These are phyloP conservation scores for Pogoniulus pusillus DNA, from an alignment of 2,797 vertebrate genomes.

Conservation along the genomic window DNA sequence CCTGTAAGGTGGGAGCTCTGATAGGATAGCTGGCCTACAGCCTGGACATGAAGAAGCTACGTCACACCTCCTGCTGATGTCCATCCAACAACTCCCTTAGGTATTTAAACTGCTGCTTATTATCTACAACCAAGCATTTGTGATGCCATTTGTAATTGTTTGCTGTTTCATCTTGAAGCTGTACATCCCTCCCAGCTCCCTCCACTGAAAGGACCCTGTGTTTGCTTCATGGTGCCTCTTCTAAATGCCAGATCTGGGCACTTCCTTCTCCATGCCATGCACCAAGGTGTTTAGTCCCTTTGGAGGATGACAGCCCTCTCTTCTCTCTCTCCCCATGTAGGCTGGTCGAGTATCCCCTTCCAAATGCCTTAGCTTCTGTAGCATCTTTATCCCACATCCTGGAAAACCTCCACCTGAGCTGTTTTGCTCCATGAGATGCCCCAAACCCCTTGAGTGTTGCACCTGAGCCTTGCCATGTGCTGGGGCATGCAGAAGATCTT, in stretches of 20 bases:
- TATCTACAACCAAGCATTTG: neutral
- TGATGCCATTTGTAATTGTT: neutral
- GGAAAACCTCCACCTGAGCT: neutral
- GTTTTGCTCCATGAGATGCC: neutral
- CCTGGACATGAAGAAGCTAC: neutral
- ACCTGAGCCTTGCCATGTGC: neutral
- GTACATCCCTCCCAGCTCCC: neutral
- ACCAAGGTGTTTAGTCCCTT: neutral
- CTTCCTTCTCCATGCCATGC: neutral
- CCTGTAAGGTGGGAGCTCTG: neutral
- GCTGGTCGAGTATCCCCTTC: neutral
- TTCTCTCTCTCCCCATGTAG: too few species aligned
- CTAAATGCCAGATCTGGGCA: neutral
- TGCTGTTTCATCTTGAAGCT: neutral
- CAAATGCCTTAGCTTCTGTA: neutral
- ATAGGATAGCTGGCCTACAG: neutral
- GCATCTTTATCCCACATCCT: neutral
- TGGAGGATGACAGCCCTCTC: neutral
- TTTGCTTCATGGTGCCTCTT: neutral
- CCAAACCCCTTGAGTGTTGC: accelerated
- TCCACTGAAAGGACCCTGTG: neutral
- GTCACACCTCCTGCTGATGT: neutral
- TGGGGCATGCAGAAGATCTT: neutral
- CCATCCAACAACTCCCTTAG: neutral
- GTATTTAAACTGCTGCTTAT: neutral